phyloP scores from a whole-genome alignment of 2,797 vertebrate species.

The Leuciscus waleckii region DNA sequence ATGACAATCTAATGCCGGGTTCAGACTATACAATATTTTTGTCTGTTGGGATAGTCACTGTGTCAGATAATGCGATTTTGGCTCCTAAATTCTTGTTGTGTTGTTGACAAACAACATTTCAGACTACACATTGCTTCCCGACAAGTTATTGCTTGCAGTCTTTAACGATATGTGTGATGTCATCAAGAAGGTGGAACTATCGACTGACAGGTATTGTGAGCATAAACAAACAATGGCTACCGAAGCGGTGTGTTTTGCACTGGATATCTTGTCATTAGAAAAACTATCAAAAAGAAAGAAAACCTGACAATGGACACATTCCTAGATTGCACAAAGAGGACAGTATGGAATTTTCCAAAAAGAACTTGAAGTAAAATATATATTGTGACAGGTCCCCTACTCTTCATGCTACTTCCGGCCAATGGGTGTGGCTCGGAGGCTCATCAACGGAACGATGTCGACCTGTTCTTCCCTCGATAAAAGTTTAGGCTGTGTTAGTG shows the following conservation, averaged over 20 bases:
- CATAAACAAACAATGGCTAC: too few relatives aligned
- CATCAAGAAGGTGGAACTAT: background rate
- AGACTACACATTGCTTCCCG: background rate
- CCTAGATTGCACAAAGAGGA: too few relatives aligned
- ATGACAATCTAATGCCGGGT: conserved; percentile 80
- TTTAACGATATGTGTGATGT: background rate
- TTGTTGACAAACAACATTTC: too few relatives aligned
- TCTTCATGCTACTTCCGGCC: background rate
- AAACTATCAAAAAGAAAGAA: background rate
- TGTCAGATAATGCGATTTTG: background rate
- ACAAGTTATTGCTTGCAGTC: background rate
- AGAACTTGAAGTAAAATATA: background rate
- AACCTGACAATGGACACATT: too few relatives aligned
- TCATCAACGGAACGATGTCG: background rate
- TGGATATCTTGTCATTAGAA: background rate
- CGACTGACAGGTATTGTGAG: background rate
- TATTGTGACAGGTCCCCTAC: background rate
- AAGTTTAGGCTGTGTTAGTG: too few relatives aligned
- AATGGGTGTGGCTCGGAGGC: background rate
- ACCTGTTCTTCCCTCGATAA: background rate
- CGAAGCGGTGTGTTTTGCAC: background rate
- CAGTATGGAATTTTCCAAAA: too few relatives aligned
- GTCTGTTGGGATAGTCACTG: background rate
- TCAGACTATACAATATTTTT: background rate
- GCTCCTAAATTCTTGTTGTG: too few relatives aligned